Base-by-base conservation (phyloP, 2,888 invertebrate species). In the Vanessa cardui region DNA sequence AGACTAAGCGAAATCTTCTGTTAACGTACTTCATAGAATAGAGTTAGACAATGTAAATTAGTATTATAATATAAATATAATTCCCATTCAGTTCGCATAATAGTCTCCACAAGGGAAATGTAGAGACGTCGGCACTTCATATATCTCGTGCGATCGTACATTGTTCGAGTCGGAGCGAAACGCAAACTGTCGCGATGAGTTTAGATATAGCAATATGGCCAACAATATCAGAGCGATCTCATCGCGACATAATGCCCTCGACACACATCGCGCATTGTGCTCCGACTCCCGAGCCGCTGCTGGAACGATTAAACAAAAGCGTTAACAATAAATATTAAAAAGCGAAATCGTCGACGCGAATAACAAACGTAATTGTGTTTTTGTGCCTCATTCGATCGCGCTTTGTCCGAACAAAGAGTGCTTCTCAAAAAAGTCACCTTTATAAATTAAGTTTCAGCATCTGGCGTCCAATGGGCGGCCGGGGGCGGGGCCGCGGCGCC, bases 361-460 rank as follows among this genome's bases (percentile, higher is more conserved):
- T 85, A 90, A 89, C 90, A 92, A 92, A 91, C 85, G 88, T 90
- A 87, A 92, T 91, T 91, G 90, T 90, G 87, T 90, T 89, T 89
- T 89, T 90, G 87, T 88, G 80, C 85, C 80, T 83, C 84, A 85
- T 87, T 89, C 89, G 88, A 89, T 89, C 52, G 16, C 79, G 83
- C 88, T 88, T 90, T 90, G 90, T 90, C 80, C 84, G 81, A 75
- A 87, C 83, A 87, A 84, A 88, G 88, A 87, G 85, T 81, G 84
- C 83, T 87, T 88, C 88, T 90, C 88, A 83, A 91, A 91, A 92
- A 89, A 91, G 91, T 89, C 90, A 92, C 92, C 88, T 91, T 92
- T 91, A 88, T 89, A 90, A 92, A 89, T 90, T 89, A 87, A 90
- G 91, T 90, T 91, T 90, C 91, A 89, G 85, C 86, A 81, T 73